These are phyloP conservation scores for Corynorhinus townsendii DNA, from an alignment of 2,113 vertebrate genomes.

Conservation along the genomic window DNA sequence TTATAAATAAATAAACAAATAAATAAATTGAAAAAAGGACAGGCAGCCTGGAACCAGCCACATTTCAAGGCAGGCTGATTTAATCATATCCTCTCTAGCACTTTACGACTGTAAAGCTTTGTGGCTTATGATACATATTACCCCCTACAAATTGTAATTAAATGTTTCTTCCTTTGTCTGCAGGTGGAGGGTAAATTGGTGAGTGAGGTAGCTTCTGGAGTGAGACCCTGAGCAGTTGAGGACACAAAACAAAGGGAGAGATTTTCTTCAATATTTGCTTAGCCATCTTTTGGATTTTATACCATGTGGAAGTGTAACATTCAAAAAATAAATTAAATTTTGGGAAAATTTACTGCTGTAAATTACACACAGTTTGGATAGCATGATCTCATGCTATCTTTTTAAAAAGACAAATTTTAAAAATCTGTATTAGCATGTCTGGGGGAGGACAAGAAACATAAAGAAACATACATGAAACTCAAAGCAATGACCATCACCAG, in stretches of 20 bases:
- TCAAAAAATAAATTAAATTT: neutral
- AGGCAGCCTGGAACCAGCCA: neutral
- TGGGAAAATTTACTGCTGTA: neutral
- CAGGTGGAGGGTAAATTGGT: neutral
- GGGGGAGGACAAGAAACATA: neutral
- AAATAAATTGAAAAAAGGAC: neutral
- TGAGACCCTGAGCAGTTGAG: neutral
- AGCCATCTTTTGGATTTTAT: neutral
- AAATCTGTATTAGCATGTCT: neutral
- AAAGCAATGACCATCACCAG: neutral
- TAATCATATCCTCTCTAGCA: neutral
- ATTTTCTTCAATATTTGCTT: neutral
- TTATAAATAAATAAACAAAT: too few species aligned
- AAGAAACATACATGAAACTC: neutral
- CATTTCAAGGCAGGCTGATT: neutral
- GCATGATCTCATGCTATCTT: neutral
- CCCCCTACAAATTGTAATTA: neutral
- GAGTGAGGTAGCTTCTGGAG: neutral
- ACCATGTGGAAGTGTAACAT: too few species aligned
- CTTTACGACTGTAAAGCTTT: neutral
- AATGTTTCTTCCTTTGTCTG: neutral
- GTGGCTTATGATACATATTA: too few species aligned
- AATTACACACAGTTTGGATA: neutral
- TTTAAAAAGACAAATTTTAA: neutral
- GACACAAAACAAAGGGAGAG: neutral